These are phyloP conservation scores for Drosophila virilis DNA, from an alignment of 1,140 invertebrate species.

Conservation along the genomic window DNA sequence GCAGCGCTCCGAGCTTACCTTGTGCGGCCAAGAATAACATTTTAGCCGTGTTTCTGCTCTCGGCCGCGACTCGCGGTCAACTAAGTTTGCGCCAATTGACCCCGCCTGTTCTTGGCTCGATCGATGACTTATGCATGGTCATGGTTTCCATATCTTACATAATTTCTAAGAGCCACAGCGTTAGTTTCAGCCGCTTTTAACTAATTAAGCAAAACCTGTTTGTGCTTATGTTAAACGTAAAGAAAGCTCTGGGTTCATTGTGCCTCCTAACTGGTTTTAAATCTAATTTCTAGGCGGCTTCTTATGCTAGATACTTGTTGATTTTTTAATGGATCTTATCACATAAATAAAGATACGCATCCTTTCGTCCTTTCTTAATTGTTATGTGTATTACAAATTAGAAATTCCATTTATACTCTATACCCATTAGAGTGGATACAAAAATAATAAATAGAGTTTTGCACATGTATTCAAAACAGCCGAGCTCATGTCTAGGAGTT, in stretches of 20 bases:
- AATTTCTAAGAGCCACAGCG: background rate
- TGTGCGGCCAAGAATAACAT: slow-evolving; percentile 26
- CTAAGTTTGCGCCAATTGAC: slow-evolving; percentile 54
- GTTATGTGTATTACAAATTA: too few species aligned
- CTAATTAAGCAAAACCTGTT: slow-evolving; percentile 52
- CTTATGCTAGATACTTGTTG: too few species aligned
- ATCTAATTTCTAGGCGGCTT: slow-evolving; percentile 1
- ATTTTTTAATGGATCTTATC: too few species aligned
- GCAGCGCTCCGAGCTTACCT: background rate
- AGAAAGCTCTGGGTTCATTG: slow-evolving; percentile 59
- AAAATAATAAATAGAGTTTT: too few species aligned
- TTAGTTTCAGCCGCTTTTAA: background rate
- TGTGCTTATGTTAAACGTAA: slow-evolving; percentile 10
- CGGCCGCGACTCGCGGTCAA: slow-evolving; percentile 27
- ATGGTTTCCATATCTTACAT: slow-evolving; percentile 28
- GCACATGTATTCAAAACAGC: too few species aligned
- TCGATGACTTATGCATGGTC: slow-evolving; percentile 14
- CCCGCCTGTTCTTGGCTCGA: background rate
- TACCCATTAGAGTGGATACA: too few species aligned
- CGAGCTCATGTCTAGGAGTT: too few species aligned
- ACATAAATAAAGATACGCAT: too few species aligned
- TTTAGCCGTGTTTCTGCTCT: slow-evolving; percentile 28
- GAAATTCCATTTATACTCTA: too few species aligned
- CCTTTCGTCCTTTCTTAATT: too few species aligned
- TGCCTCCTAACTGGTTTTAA: slow-evolving; percentile 44